These are phyloP conservation scores for Otocyon megalotis DNA, from an alignment of 2,113 vertebrate genomes.

Conservation along the genomic window DNA sequence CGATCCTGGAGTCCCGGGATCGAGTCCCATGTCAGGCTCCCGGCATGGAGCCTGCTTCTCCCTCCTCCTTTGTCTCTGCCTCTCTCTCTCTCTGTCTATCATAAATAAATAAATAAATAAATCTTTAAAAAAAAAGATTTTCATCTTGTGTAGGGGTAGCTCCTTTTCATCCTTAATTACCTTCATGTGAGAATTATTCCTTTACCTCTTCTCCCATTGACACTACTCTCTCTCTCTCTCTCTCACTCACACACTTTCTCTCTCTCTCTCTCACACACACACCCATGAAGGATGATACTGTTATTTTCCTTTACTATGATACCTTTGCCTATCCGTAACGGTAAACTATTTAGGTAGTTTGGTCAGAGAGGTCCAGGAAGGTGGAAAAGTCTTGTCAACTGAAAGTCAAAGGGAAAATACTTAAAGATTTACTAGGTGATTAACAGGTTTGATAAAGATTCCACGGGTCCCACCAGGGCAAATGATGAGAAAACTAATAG, in stretches of 20 bases:
- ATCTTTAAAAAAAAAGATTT: no score
- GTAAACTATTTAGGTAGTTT: conserved; percentile 17
- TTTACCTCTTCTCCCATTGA: not conserved
- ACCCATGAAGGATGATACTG: not conserved
- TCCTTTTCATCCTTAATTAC: conserved; percentile 26
- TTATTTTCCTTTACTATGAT: conserved; percentile 41
- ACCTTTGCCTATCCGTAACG: conserved; percentile 1
- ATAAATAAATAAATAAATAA: no score
- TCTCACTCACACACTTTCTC: no score
- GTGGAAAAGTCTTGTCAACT: conserved; percentile 12
- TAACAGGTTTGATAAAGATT: conserved; percentile 73
- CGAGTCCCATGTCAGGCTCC: no score
- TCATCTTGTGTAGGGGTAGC: not conserved
- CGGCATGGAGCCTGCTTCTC: no score
- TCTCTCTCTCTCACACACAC: not conserved
- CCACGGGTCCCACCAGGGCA: conserved; percentile 25
- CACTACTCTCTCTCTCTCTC: no score
- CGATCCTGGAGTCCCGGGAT: no score
- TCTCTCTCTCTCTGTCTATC: no score
- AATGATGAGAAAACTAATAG: conserved; percentile 59
- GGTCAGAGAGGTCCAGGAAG: conserved; percentile 25
- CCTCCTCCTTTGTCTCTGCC: no score
- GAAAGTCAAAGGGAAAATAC: conserved; percentile 60
- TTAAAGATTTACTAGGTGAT: conserved; percentile 53
- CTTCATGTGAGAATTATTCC: conserved; percentile 1